A percentile compares a stretch with the other conserved stretches of the same genome.
Conservation (phyloP, 2,888 invertebrate genomes). For the Acrocera orbiculus region DNA sequence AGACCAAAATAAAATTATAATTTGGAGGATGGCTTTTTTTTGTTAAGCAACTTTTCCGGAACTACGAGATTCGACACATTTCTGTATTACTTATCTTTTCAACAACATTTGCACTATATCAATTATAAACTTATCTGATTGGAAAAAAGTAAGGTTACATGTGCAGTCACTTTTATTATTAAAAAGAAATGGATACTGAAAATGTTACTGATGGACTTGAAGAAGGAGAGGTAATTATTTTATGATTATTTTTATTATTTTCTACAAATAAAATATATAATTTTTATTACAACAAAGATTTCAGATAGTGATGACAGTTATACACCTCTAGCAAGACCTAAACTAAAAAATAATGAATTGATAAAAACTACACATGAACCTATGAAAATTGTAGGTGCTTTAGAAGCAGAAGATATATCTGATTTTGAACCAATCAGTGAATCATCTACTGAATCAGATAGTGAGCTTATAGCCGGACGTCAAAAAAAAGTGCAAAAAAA, state of each 20-base stretch:
- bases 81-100: slow-evolving; percentile 93
- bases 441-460: slow-evolving; percentile 23
- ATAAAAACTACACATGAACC: background rate
- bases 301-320: slow-evolving; percentile 27
- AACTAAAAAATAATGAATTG: slow-evolving; percentile 2
- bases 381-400: slow-evolving; percentile 12
- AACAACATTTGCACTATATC: slow-evolving; percentile 83
- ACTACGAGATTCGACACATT: slow-evolving; percentile 93
- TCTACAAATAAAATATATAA: background rate
- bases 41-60: slow-evolving; percentile 87
- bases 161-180: background rate
- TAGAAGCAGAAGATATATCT: slow-evolving; percentile 17
- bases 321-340: slow-evolving; percentile 25
- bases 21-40: slow-evolving; percentile 98
- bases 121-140: too few species aligned
- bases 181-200: slow-evolving; percentile 41
- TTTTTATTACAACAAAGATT: slow-evolving; percentile 15
- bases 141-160: background rate
- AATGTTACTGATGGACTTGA: slow-evolving; percentile 41
- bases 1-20: too few species aligned
- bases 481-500: slow-evolving; percentile 18
- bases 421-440: slow-evolving; percentile 19
- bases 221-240: slow-evolving; percentile 44
- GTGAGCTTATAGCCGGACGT: slow-evolving; percentile 17
- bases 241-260: background rate